Percentiles rank a stretch among this genome's conserved stretches.
phyloP scores from a whole-genome alignment of 2,113 vertebrate species.

The Brienomyrus brachyistius region DNA sequence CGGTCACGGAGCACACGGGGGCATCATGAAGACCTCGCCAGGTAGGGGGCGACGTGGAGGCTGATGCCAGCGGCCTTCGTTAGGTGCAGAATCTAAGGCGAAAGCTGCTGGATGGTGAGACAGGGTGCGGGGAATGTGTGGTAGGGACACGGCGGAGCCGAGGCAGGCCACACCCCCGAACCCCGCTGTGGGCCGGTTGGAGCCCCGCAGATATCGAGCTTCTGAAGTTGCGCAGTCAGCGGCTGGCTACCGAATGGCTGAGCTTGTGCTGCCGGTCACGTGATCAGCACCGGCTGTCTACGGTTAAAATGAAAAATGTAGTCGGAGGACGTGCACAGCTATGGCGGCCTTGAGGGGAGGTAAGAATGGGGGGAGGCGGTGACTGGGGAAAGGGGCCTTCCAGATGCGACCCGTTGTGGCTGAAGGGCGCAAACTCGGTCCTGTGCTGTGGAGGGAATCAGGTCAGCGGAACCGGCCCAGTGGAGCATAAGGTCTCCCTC shows the following conservation, averaged over 20 bases:
- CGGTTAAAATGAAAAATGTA: background rate
- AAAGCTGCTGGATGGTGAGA: background rate
- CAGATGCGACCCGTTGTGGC: background rate
- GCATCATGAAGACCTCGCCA: background rate
- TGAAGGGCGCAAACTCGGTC: background rate
- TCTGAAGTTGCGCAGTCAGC: background rate
- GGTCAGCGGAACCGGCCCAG: slow-evolving; percentile 50
- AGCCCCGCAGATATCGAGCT: background rate
- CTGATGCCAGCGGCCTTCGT: background rate
- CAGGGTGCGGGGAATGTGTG: background rate
- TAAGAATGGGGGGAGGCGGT: slow-evolving; percentile 11
- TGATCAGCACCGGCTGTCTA: background rate
- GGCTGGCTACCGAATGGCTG: background rate
- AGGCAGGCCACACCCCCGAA: background rate
- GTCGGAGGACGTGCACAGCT: background rate
- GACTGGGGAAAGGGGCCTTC: background rate
- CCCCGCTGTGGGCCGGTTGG: background rate
- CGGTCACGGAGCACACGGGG: background rate
- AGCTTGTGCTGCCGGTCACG: background rate
- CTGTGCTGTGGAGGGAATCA: slow-evolving; percentile 43
- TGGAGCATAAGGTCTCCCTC: slow-evolving; percentile 9
- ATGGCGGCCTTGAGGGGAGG: background rate
- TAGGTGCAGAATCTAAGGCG: background rate
- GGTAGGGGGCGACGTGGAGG: background rate
- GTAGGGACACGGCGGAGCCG: background rate